Base-by-base conservation (phyloP, 2,113 vertebrate genomes). In the Hemibagrus wyckioides region DNA sequence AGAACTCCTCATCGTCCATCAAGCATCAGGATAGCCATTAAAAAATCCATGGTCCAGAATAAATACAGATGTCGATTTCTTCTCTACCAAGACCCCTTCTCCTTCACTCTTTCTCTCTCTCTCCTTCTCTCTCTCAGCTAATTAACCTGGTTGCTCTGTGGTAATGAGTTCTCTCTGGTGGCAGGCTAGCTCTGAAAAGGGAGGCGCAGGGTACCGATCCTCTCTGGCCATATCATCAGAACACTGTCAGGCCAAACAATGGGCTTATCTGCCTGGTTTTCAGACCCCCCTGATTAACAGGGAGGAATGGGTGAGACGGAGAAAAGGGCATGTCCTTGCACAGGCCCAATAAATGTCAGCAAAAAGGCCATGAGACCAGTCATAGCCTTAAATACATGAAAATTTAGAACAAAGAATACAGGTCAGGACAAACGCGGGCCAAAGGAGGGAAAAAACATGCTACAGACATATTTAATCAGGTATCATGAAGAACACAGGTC, bases 211-310 rank as follows among this genome's bases (percentile, higher is more conserved):
- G 85, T 89, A 87, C 94, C 94, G 94, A 95, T 95, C 95, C 95
- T 94, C 94, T 93, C 94, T 89, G 92, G 95, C 94, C 95, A 94
- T 95, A 96, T 96, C 97, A 96, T 96, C 95, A 94, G 96, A 95
- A 96, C 95, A 96, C 96, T 96, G 95, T 97, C 97, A 96, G 84
- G 92, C 93, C 95, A 96, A 95, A 97, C 96, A 98, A 97, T 97
- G 91, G 94, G 91, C 95, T 98, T 97, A 98, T 97, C 96, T 96
- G 95, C 91, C 94, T 96, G 95, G 96, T 95, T 97, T 97, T 97
- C 97, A 97, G 96, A 96, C 95, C 96, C 96, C 96, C 96, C 96
- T 95, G 97, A 98, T 97, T 97, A 97, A 97, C 96, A 95, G 94
- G 92, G 95, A 96, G 96, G 95, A 96, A 96, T 94, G 95, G 95